Evolutionary conservation across 2,113 vertebrate genomes (phyloP).

Genomic region (Prietella phreatophila): DNA sequence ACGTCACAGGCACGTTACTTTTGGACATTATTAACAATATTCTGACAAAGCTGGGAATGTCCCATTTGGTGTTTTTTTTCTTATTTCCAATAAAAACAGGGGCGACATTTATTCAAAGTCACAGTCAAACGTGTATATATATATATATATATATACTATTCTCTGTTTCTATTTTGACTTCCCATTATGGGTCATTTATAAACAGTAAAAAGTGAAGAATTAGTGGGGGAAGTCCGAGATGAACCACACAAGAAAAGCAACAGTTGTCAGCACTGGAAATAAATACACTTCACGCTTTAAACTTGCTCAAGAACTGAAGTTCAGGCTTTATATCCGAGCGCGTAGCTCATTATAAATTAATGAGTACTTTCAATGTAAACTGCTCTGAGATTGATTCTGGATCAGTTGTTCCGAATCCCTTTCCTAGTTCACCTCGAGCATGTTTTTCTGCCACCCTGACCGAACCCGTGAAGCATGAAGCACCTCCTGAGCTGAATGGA

Average conservation of each 20-base stretch:
- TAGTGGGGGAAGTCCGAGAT: background rate
- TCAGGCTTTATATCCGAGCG: background rate
- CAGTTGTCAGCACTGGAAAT: background rate
- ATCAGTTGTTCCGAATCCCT: background rate
- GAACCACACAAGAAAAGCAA: background rate
- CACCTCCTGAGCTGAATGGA: background rate
- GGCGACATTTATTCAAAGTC: too few species aligned
- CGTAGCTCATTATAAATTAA: background rate
- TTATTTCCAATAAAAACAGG: background rate
- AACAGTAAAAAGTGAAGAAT: background rate
- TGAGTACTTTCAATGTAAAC: background rate
- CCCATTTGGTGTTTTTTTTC: too few species aligned
- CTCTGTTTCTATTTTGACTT: background rate
- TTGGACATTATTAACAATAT: too few species aligned
- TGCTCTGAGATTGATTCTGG: background rate
- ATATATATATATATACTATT: too few species aligned
- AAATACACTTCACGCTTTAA: background rate
- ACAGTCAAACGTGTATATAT: background rate
- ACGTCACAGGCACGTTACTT: background rate
- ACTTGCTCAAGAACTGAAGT: background rate
- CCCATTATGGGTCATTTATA: background rate
- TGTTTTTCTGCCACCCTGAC: background rate
- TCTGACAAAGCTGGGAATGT: too few species aligned
- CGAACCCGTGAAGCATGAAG: background rate
- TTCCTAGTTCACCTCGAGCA: background rate